These are phyloP conservation scores for Creontiades dilutus DNA, from an alignment of 2,888 invertebrate species.

Conservation along the genomic window DNA sequence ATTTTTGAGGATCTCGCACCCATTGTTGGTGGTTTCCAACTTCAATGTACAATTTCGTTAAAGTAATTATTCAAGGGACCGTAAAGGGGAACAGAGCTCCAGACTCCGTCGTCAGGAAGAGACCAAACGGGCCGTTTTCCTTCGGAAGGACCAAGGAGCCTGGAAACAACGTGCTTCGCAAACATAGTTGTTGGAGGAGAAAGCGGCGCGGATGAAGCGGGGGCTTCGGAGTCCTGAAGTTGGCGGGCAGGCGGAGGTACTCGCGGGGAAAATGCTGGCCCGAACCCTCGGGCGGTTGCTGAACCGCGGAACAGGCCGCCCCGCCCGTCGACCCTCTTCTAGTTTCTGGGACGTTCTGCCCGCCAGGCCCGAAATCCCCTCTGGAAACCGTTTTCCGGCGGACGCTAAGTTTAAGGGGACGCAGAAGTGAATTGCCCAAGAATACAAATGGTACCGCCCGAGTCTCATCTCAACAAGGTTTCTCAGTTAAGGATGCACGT, in stretches of 20 bases:
- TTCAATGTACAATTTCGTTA: slow-evolving; percentile 48
- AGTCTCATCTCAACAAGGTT: neutral
- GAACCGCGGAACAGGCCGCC: neutral
- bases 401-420: neutral
- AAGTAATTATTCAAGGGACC: slow-evolving; percentile 64
- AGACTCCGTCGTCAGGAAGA: neutral
- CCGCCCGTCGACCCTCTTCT: neutral
- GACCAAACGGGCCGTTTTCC: slow-evolving; percentile 28
- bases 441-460: neutral
- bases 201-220: neutral
- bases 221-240: slow-evolving; percentile 38
- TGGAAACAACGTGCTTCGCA: slow-evolving; percentile 68
- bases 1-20: too few relatives aligned
- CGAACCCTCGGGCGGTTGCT: slow-evolving; percentile 32
- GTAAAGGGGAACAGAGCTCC: neutral
- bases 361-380: slow-evolving; percentile 21
- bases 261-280: slow-evolving; percentile 39
- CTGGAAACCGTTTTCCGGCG: neutral
- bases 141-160: slow-evolving; percentile 52
- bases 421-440: slow-evolving; percentile 27
- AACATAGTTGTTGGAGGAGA: slow-evolving; percentile 57
- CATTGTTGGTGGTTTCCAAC: too few relatives aligned
- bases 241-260: slow-evolving; percentile 41
- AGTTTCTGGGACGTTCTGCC: slow-evolving; percentile 24
- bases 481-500: neutral